Evolutionary conservation across 2,888 invertebrate species (phyloP), one percentile per base, ranked within the genome.

Genomic region (Campoplex capitator): DNA sequence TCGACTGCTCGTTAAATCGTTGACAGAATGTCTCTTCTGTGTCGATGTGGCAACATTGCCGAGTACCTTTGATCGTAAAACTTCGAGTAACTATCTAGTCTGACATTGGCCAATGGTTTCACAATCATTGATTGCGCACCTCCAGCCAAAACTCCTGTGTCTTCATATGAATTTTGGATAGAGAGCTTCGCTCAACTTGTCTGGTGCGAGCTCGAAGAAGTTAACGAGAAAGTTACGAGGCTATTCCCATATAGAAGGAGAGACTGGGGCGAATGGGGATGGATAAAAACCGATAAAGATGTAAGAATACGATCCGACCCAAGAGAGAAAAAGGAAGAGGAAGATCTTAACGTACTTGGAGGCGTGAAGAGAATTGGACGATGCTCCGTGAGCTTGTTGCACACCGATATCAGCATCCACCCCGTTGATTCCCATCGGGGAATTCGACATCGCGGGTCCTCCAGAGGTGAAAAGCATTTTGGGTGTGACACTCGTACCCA

Each of bases 331-430:
- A 87, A 88, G 85, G 28, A 74, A 7, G 11, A 13, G n/a, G 56
- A 56, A 6, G 7, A 2, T 65, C 51, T 9, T 90, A 91, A 89
- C 91, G 76, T 91, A 91, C 91, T 91, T 91, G 85, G 83, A 62
- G 32, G 75, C 56, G n/a, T 78, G 84, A 79, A 87, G 70, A 73
- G 74, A 45, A 67, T 77, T 73, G 16, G 73, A 62, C 81, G 81
- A 73, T 11, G 78, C 23, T n/a, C 58, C 73, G n/a, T 74, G 79
- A 56, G 83, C 32, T 54, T 68, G 74, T 18, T 84, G 84, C 18
- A 42, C 68, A 35, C 54, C 48, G 13, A 7, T 82, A 23, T 38
- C 84, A 38, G 38, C 75, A 38, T 75, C 82, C 3, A 70, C 70
- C 18, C 62, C 76, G 45, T 51, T 70, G 73, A 86, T 86, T 48